phyloP scores from a whole-genome alignment of 2,888 invertebrate species.

The Scaptomyza polygonia region DNA sequence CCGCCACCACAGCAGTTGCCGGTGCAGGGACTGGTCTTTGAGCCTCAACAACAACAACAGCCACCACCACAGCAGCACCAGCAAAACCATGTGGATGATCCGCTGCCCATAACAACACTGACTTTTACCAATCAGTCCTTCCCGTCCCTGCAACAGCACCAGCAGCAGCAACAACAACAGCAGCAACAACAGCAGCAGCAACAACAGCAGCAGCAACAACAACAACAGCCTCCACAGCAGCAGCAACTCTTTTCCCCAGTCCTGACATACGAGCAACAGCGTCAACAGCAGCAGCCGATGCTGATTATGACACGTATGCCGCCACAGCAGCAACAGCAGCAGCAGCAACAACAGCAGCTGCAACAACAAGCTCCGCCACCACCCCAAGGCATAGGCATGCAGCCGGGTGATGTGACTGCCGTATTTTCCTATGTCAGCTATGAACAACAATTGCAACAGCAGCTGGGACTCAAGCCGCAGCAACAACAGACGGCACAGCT shows the following conservation, averaged over 20 bases:
- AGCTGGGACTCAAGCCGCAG: slow-evolving; percentile 64
- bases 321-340: slow-evolving; percentile 45
- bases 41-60: slow-evolving; percentile 33
- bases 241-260: slow-evolving; percentile 77
- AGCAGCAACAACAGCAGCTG: slow-evolving; percentile 42
- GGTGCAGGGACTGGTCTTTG: slow-evolving; percentile 69
- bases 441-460: slow-evolving; percentile 79
- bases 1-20: slow-evolving; percentile 61
- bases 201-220: slow-evolving; percentile 62
- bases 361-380: slow-evolving; percentile 43
- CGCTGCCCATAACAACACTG: slow-evolving; percentile 89
- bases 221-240: slow-evolving; percentile 59
- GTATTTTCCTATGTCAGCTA: slow-evolving; percentile 73
- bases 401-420: slow-evolving; percentile 67
- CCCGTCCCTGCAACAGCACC: slow-evolving; percentile 83
- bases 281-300: slow-evolving; percentile 66
- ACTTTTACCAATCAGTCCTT: slow-evolving; percentile 94
- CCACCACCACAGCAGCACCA: slow-evolving; percentile 31
- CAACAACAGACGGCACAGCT: slow-evolving; percentile 43
- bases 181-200: slow-evolving; percentile 38
- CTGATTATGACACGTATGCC: slow-evolving; percentile 76
- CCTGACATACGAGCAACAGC: slow-evolving; percentile 62
- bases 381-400: slow-evolving; percentile 68
- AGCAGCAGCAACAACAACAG: slow-evolving; percentile 52
- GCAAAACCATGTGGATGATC: slow-evolving; percentile 69